A percentile compares a stretch with the other conserved stretches of the same genome.
Evolutionary conservation across 2,113 vertebrate genomes (phyloP).

Genomic region (Onychostoma macrolepis): DNA sequence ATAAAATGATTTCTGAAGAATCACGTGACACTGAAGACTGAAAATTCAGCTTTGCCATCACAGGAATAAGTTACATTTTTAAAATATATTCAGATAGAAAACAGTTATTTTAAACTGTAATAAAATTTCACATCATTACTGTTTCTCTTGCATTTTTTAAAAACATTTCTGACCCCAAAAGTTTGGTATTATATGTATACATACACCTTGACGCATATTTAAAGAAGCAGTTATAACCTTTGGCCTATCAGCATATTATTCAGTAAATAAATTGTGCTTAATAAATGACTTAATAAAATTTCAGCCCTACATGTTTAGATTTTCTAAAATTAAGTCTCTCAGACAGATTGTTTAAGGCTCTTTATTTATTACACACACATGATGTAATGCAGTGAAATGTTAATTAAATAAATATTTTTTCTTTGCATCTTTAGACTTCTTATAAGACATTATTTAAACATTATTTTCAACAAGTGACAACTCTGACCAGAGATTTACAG

Average conservation of each 20-base stretch:
- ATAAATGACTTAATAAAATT: too few species aligned
- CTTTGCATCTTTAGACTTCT: background rate
- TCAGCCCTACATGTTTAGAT: too few species aligned
- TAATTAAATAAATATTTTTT: background rate
- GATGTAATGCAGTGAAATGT: background rate
- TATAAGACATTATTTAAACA: background rate
- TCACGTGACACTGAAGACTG: background rate
- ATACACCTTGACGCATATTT: too few species aligned
- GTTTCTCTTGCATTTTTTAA: background rate
- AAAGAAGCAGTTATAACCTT: too few species aligned
- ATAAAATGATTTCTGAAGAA: background rate
- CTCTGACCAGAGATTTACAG: background rate
- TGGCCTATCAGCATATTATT: too few species aligned
- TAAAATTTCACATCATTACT: background rate
- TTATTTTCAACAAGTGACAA: background rate
- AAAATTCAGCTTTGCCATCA: background rate
- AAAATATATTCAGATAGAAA: background rate
- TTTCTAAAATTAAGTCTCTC: too few species aligned
- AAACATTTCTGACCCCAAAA: too few species aligned
- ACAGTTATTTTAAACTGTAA: background rate
- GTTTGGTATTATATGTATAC: too few species aligned
- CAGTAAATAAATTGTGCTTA: too few species aligned
- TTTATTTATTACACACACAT: background rate
- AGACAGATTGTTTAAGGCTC: background rate
- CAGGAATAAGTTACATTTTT: background rate